Evolutionary conservation across 2,888 invertebrate genomes (phyloP).

Genomic region (Leptothorax acervorum): DNA sequence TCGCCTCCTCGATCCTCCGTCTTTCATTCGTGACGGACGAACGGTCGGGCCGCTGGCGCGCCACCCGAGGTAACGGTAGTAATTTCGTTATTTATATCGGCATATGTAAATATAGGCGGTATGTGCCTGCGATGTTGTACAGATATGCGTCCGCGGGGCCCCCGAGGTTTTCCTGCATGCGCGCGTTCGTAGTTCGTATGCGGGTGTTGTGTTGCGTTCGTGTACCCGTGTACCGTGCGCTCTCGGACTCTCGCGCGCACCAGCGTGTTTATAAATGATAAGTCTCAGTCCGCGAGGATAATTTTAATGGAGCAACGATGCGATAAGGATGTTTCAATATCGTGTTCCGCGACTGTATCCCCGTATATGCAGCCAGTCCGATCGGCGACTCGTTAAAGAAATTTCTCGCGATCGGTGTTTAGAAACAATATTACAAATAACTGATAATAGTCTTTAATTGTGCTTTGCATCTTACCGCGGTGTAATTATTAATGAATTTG

Average conservation of each 20-base stretch:
- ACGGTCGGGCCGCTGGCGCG: conserved; percentile 42
- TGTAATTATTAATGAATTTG: conserved; percentile 11
- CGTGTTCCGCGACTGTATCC: background rate
- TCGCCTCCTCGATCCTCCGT: conserved; percentile 13
- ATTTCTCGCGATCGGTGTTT: background rate
- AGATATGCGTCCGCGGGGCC: conserved; percentile 14
- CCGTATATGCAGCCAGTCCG: background rate
- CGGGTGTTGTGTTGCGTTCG: conserved; percentile 1
- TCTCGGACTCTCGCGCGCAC: background rate
- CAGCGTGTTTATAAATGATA: conserved; percentile 44
- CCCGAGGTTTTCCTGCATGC: background rate
- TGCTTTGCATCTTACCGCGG: background rate
- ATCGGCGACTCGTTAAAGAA: background rate
- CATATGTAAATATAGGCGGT: conserved; percentile 71
- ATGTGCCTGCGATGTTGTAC: conserved; percentile 31
- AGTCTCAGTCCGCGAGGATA: background rate
- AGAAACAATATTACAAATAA: background rate
- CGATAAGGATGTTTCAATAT: conserved; percentile 26
- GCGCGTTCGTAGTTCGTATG: background rate
- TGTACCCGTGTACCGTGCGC: background rate
- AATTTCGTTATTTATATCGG: conserved; percentile 76
- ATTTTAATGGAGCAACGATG: conserved; percentile 17
- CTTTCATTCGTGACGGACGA: conserved; percentile 47
- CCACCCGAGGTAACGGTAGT: conserved; percentile 47
- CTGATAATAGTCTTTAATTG: background rate